Evolutionary conservation across 2,888 invertebrate genomes (phyloP), one percentile per base, ranked within the genome.

Genomic region (Lottia scabra): DNA sequence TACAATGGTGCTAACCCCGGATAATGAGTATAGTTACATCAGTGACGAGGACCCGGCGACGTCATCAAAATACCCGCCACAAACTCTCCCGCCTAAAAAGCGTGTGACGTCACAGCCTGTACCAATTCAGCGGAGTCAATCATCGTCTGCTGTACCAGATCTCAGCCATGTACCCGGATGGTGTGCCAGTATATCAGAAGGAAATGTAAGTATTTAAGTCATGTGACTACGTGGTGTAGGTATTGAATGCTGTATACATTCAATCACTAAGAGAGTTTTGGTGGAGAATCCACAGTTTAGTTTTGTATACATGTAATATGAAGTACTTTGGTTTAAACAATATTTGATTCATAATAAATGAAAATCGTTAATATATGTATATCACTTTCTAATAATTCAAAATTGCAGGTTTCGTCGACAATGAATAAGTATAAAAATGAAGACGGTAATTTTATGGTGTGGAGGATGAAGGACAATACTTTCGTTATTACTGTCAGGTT

Each of bases 401-500:
- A 48, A 15, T 46, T 46, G 1, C 48, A 70, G 70, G 65, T 70
- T 16, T 27, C 46, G 19, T 15, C 46, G 16, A 70, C 70, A 13
- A 70, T 70, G 70, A 65, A 27, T 8, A 38, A 45, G 15, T 70
- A 46, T 65, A 63, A 65, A n/a, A 38, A 65, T 5, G 70, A 70
- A 26, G 70, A 70, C 30, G 70, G 70, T 26, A 70, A 70, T 46
- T 70, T 70, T 63, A 70, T 70, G 13, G 70, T 70, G 23, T 70
- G 70, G 70, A 46, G 64, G 19, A 70, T 63, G 45, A 48, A 38
- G 30, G 44, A 63, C 23, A 45, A 45, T 30, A 70, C 45, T 30
- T 70, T 63, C 30, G 70, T 70, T 30, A 65, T 70, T 45, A 64
- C 70, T n/a, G 70, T 70, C 6, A 70, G 70, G 70, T 70, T 65